Evolutionary conservation across 30 jellyfish, hydroid and myxozoan genomes (phyloP).

Genomic region (Hydractinia symbiolongicarpus): DNA sequence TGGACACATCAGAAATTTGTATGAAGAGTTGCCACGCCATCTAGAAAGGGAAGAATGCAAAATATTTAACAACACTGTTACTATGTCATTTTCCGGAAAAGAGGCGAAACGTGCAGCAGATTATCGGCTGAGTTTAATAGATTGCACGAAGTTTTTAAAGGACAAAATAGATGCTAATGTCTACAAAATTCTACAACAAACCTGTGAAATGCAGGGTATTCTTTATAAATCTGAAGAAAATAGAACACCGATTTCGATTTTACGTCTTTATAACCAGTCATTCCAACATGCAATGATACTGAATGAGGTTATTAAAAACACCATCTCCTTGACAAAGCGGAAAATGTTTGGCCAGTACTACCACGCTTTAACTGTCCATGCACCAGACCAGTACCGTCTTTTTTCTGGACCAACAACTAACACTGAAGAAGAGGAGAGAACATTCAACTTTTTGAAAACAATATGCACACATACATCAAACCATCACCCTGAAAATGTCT

Average conservation of each 20-base stretch:
- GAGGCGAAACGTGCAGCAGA: constrained; percentile 32
- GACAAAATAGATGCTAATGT: constrained; percentile 7
- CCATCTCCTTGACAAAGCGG: constrained; percentile 18
- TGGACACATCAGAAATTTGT: constrained; percentile 31
- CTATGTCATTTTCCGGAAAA: constrained; percentile 17
- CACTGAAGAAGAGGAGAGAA: constrained; percentile 37
- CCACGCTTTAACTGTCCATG: constrained; percentile 24
- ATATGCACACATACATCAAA: constrained; percentile 7
- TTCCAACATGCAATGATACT: constrained; percentile 17
- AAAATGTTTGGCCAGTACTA: constrained; percentile 15
- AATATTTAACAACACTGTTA: constrained; percentile 8
- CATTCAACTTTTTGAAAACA: constrained; percentile 20
- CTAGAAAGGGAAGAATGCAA: constrained; percentile 9
- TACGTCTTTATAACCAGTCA: constrained; percentile 15
- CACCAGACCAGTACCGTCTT: constrained; percentile 3
- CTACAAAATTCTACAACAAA: background rate
- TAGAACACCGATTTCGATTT: constrained; percentile 14
- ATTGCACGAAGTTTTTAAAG: background rate
- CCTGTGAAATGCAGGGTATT: constrained; percentile 22
- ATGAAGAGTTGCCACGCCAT: constrained; percentile 31
- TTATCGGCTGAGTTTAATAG: constrained; percentile 7
- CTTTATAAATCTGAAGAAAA: constrained; percentile 9
- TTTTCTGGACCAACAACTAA: background rate
- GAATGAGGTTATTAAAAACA: constrained; percentile 7
- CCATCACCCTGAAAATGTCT: constrained; percentile 23